Base-by-base conservation (phyloP, 2,888 invertebrate species). In the Scotopteryx bipunctaria region DNA sequence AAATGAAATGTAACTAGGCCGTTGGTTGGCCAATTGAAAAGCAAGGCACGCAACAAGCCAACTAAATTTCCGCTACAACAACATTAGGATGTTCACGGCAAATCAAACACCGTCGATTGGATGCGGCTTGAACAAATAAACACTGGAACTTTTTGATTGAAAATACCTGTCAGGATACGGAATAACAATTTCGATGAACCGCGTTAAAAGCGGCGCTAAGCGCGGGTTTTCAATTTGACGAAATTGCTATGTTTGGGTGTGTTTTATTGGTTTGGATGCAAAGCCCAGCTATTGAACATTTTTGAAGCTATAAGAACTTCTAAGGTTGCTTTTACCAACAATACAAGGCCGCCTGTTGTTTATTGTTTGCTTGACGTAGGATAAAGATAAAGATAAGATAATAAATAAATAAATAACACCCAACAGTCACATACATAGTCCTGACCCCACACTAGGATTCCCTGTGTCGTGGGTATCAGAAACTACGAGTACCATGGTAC, bases 151-250 rank as follows among this genome's bases (percentile, higher is more conserved):
- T 63, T 63, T 69, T 65, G 66, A 71, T 71, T 66, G 60, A 66
- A 69, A 69, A 71, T 65, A 68, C 59, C 56, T 64, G 61, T 61
- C 60, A 56, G 63, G 61, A 66, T 61, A 56, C 57, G 59, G 66
- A 69, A 72, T 67, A 67, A 73, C 69, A 62, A 68, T 74, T 76
- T 72, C 57, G 52, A 69, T 68, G 61, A 72, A 73, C 67, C 61
- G 57, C 59, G 60, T 60, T 63, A 64, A 71, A 72, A 69, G 64
- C 61, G 61, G 15, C 60, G 62, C 67, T 70, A 69, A 67, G 59
- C 69, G 62, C 55, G 66, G 68, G 64, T 64, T 75, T 79, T 72
- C 69, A 72, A 78, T 79, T 77, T 67, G 69, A 61, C 61, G 49
- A 64, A 69, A 75, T 71, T 70, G 64, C 61, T 19, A 9, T 38